Evolutionary conservation across 2,888 invertebrate genomes (phyloP).

Genomic region (Hanleya hanleyi): DNA sequence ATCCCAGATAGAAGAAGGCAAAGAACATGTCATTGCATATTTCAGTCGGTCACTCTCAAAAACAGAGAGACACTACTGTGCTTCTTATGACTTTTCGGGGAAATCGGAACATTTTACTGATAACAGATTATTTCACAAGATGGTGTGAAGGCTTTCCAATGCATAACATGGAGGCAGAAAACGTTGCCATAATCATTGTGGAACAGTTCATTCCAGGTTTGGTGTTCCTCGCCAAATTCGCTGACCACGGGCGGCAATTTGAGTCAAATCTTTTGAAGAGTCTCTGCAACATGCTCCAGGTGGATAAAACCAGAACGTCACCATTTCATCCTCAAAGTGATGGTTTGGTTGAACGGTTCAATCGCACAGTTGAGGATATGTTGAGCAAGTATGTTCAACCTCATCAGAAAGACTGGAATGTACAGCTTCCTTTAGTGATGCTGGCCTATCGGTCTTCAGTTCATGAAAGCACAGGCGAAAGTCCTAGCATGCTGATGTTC

Average conservation of each 20-base stretch:
- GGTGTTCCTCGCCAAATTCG: conserved; percentile 29
- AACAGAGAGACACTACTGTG: conserved; percentile 39
- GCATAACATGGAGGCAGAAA: conserved; percentile 31
- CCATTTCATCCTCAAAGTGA: conserved; percentile 37
- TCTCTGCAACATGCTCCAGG: conserved; percentile 32
- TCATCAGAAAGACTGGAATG: conserved; percentile 39
- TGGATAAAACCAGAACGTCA: conserved; percentile 40
- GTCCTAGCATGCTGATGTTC: conserved; percentile 35
- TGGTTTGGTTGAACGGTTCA: conserved; percentile 13
- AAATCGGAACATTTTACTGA: conserved; percentile 42
- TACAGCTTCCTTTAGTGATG: conserved; percentile 33
- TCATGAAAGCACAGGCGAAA: conserved; percentile 32
- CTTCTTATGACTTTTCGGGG: conserved; percentile 31
- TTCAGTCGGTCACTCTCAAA: conserved; percentile 13
- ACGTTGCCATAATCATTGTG: conserved; percentile 38
- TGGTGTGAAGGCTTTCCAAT: conserved; percentile 27
- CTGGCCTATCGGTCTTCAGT: conserved; percentile 33
- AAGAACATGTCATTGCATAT: conserved; percentile 20
- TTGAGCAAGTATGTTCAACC: conserved; percentile 21
- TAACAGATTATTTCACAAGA: conserved; percentile 41
- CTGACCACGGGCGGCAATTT: conserved; percentile 45
- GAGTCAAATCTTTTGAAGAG: conserved; percentile 32
- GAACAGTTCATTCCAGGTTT: conserved; percentile 32
- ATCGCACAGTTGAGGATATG: conserved; percentile 33
- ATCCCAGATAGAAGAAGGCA: conserved; percentile 30